Percentiles rank a stretch among this genome's conserved stretches.
Evolutionary conservation across 1,140 invertebrate species (phyloP).

Genomic region (Tetramorium simillimum): DNA sequence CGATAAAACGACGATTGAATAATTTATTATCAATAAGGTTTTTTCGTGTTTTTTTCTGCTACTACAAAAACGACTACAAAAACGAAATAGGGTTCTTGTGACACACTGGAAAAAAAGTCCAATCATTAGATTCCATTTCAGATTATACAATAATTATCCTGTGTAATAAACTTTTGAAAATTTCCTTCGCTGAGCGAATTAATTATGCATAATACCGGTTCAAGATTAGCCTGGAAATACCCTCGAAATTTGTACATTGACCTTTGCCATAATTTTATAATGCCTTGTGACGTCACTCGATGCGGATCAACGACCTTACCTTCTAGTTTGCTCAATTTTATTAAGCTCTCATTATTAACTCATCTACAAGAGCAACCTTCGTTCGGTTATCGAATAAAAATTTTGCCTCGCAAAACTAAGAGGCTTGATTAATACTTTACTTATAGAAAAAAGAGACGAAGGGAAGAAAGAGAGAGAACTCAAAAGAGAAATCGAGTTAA

Average conservation of each 20-base stretch:
- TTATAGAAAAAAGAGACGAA: not conserved
- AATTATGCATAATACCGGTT: slow-evolving; percentile 17
- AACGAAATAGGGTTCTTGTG: not conserved
- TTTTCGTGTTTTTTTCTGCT: too few species aligned
- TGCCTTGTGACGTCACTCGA: not conserved
- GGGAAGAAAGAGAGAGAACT: not conserved
- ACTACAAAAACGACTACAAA: not conserved
- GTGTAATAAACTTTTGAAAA: not conserved
- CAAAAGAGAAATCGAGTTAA: not conserved
- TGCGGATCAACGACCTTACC: not conserved
- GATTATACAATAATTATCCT: not conserved
- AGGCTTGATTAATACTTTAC: not conserved
- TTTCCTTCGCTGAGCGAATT: not conserved
- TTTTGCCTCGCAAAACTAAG: not conserved
- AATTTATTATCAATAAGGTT: not conserved
- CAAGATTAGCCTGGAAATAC: not conserved
- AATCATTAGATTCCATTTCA: not conserved
- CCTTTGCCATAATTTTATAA: not conserved
- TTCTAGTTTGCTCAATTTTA: not conserved
- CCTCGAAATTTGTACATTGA: not conserved
- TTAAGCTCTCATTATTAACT: not conserved
- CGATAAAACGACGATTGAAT: not conserved
- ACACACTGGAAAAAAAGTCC: not conserved
- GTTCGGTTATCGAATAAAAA: not conserved
- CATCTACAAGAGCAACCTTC: not conserved